phyloP scores from a whole-genome alignment of 1,140 invertebrate species.

The Nylanderia fulva region DNA sequence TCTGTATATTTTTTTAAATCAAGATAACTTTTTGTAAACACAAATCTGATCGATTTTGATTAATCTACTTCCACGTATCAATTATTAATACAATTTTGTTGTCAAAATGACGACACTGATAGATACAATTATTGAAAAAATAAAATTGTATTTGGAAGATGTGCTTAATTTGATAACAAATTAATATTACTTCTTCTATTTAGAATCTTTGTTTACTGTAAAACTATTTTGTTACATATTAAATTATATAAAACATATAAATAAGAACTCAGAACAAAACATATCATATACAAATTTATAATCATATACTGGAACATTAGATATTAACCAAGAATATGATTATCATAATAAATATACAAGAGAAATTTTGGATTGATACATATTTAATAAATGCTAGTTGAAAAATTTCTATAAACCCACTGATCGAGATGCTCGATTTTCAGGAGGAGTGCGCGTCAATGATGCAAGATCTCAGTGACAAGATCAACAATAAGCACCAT shows the following conservation, averaged over 20 bases:
- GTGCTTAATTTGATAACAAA: background rate
- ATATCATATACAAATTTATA: background rate
- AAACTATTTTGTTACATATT: background rate
- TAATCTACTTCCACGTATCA: background rate
- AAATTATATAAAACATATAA: conserved; percentile 14
- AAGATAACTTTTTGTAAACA: background rate
- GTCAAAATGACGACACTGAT: background rate
- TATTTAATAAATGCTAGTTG: background rate
- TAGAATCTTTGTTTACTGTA: background rate
- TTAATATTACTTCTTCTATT: conserved; percentile 8
- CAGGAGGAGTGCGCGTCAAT: conserved; percentile 94
- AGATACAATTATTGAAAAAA: background rate
- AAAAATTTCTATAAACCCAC: background rate
- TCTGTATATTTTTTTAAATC: background rate
- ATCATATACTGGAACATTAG: background rate
- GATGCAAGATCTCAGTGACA: conserved; percentile 92
- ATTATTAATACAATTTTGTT: background rate
- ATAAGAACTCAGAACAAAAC: background rate
- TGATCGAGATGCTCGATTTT: conserved; percentile 75
- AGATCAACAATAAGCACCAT: conserved; percentile 93
- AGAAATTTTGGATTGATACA: background rate
- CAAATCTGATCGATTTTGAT: background rate
- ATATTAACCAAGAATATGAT: background rate
- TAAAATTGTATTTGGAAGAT: background rate
- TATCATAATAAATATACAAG: background rate